Base-by-base conservation (phyloP, 2,797 vertebrate genomes). In the Salmo trutta region DNA sequence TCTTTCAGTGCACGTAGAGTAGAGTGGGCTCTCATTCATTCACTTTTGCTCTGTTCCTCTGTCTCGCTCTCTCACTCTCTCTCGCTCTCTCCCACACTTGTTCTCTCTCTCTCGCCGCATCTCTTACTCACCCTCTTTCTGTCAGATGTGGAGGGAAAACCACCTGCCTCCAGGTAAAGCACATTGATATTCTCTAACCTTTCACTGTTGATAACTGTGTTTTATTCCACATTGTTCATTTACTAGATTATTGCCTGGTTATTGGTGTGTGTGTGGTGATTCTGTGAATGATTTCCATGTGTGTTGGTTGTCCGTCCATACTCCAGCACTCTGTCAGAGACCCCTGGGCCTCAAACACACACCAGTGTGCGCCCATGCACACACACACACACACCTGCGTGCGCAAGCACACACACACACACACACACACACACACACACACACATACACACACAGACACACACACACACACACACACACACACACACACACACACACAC, bases 111-210 rank as follows among this genome's bases (percentile, higher is more conserved):
- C 33, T 74, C 62, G 59, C 59, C 68, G 24, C 4, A n/a, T 76
- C 56, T 53, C 15, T 51, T 68, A 65, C 56, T 54, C 21, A 12
- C 17, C 8, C 79, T 76, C 84, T 86, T 76, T 88, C 91, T 90
- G 90, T 90, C 87, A 93, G 87, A 89, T 88, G 65, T 77, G 71
- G 87, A 93, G 89, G 88, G 90, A 88, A 71, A 73, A 86, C 76
- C 87, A 92, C 86, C 90, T 88, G 83, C 90, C 82, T 83, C 80
- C 87, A 93, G 92, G 93, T 93, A 93, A 93, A 86, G 68, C 10
- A 65, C 62, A 64, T 74, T 41, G 27, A 77, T 74, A 47, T 69
- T 77, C 74, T 65, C 71, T 77, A 66, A 36, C 41, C 19, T 73
- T 66, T 56, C 56, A 33, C 62, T 21, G 65, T 75, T 66, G 27